These are phyloP conservation scores for Siphlonurus alternatus DNA, from an alignment of 2,888 invertebrate genomes.

Conservation along the genomic window DNA sequence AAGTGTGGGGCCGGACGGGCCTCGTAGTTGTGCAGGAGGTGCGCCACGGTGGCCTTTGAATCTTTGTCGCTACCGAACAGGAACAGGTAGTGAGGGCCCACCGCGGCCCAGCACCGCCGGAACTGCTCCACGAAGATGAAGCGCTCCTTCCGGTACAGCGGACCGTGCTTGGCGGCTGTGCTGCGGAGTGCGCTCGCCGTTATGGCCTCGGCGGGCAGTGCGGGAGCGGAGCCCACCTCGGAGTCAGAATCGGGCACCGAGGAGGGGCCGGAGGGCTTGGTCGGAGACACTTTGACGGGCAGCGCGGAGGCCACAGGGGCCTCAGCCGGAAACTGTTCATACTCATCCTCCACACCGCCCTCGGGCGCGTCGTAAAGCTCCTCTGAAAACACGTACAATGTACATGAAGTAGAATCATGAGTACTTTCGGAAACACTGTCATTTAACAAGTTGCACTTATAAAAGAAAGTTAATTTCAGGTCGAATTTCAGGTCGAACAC, in stretches of 20 bases:
- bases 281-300: no score
- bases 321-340: no score
- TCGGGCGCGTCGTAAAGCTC: background rate
- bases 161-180: slow-evolving; percentile 17
- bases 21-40: slow-evolving; percentile 21
- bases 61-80: slow-evolving; percentile 22
- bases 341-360: no score
- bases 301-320: no score
- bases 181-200: background rate
- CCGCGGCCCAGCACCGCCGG: slow-evolving; percentile 19
- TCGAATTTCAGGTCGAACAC: no score
- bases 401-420: no score
- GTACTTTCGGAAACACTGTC: no score
- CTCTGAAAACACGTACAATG: no score
- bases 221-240: background rate
- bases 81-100: slow-evolving; percentile 19
- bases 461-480: no score
- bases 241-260: no score
- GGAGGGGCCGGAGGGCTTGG: no score
- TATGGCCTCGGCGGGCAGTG: background rate
- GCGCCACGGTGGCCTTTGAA: slow-evolving; percentile 19
- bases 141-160: slow-evolving; percentile 17
- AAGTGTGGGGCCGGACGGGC: slow-evolving; percentile 19
- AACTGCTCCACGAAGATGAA: slow-evolving; percentile 19
- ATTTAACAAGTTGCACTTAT: no score